Conservation (phyloP, 2,888 invertebrate genomes). For the Stenodema calcarata region DNA sequence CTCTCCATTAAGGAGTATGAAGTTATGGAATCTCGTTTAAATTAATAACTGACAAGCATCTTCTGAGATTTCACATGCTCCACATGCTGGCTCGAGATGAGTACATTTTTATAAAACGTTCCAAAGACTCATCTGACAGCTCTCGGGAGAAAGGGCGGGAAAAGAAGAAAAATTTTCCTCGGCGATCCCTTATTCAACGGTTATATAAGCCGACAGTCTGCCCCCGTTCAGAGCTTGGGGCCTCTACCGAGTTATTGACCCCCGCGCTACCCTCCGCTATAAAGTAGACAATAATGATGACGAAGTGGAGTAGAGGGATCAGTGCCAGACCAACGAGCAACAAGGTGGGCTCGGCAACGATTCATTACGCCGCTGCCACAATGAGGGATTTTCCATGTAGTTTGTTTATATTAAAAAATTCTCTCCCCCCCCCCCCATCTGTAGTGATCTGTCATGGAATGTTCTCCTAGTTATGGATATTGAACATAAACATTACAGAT, state of each 20-base stretch:
- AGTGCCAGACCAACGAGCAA: not conserved
- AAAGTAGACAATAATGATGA: slow-evolving; percentile 21
- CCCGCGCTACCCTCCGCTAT: not conserved
- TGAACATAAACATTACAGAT: not conserved
- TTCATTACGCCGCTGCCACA: slow-evolving; percentile 5
- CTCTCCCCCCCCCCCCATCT: not conserved
- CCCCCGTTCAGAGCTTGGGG: not conserved
- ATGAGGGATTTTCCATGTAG: not conserved
- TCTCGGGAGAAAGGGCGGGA: not conserved
- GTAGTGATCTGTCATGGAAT: not conserved
- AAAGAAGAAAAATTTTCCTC: not conserved
- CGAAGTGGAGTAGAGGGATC: not conserved
- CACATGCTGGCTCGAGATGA: no score
- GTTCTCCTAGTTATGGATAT: not conserved
- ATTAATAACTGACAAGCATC: no score
- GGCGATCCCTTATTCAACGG: not conserved
- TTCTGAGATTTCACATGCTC: no score
- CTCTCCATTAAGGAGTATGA: no score
- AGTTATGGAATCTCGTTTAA: no score
- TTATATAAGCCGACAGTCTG: not conserved
- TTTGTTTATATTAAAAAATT: slow-evolving; percentile 4
- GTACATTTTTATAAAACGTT: no score
- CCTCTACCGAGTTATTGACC: not conserved
- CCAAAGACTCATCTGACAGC: not conserved
- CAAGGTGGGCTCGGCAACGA: slow-evolving; percentile 9